A percentile compares a stretch with the other conserved stretches of the same genome.
These are phyloP conservation scores for Camelus bactrianus DNA, from an alignment of 2,113 vertebrate species.

Conservation along the genomic window DNA sequence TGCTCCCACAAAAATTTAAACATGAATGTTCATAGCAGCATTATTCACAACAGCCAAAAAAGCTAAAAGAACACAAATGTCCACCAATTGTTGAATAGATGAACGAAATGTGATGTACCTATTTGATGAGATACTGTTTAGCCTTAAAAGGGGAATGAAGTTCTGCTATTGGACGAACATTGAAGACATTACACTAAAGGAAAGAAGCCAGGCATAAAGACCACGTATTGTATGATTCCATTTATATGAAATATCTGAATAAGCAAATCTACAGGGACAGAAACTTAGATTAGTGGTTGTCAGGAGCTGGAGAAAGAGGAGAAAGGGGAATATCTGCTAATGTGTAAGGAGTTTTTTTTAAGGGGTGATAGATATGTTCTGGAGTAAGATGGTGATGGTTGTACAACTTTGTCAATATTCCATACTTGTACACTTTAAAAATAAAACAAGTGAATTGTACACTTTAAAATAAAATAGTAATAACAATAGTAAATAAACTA, in stretches of 20 bases:
- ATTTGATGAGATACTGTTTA: neutral
- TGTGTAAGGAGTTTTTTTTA: accelerated
- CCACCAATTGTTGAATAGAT: neutral
- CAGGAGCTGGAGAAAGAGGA: neutral
- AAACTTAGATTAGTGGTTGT: neutral
- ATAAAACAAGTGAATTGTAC: neutral
- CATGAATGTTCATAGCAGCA: neutral
- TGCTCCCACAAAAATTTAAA: neutral
- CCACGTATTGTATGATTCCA: neutral
- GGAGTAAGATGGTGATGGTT: neutral
- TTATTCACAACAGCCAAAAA: neutral
- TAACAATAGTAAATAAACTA: neutral
- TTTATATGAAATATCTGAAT: neutral
- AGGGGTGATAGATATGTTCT: neutral
- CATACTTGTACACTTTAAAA: neutral
- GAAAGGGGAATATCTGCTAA: neutral
- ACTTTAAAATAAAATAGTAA: neutral
- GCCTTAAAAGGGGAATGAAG: neutral
- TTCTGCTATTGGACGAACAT: neutral
- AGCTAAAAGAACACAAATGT: neutral
- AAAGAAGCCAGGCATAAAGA: neutral
- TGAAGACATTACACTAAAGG: neutral
- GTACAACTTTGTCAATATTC: neutral
- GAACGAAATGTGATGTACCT: neutral
- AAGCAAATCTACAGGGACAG: neutral